phyloP scores from a whole-genome alignment of 2,888 invertebrate genomes.

The Kuschelorhynchus macadamiae region DNA sequence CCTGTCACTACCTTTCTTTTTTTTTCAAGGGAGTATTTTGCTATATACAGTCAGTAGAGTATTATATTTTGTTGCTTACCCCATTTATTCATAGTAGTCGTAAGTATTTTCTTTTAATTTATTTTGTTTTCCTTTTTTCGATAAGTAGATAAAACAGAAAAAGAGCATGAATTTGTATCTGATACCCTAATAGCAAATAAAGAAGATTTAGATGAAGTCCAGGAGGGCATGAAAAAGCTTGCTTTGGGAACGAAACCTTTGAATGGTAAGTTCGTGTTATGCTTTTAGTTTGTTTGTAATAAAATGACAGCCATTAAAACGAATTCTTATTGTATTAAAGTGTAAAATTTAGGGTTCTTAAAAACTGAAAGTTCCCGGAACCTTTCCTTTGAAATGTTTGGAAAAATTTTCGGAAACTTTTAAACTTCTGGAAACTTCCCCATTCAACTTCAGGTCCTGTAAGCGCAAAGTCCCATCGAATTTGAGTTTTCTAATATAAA shows the following conservation, averaged over 20 bases:
- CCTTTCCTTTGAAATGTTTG: no score
- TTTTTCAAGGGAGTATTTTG: no score
- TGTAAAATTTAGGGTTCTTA: no score
- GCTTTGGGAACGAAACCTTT: slow-evolving; percentile 70
- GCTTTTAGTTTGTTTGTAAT: not conserved
- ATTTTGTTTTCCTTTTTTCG: slow-evolving; percentile 53
- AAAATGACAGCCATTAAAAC: not conserved
- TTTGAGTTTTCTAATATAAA: no score
- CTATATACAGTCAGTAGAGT: no score
- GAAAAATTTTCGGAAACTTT: no score
- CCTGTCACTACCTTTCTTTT: no score
- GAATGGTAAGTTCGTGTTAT: slow-evolving; percentile 36
- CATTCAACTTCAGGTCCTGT: no score
- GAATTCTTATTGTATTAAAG: no score
- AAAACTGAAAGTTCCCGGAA: no score
- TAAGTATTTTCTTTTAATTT: slow-evolving; percentile 6
- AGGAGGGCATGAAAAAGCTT: slow-evolving; percentile 82
- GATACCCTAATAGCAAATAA: slow-evolving; percentile 79
- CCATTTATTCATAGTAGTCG: slow-evolving; percentile 19
- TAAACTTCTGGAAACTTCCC: no score
- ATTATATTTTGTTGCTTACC: slow-evolving; percentile 16
- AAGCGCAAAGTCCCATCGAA: no score
- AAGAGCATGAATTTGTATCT: slow-evolving; percentile 82
- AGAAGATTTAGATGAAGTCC: slow-evolving; percentile 80
- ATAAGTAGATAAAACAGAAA: slow-evolving; percentile 61